Evolutionary conservation across 2,797 vertebrate species (phyloP).

Genomic region (Sphenodon punctatus): DNA sequence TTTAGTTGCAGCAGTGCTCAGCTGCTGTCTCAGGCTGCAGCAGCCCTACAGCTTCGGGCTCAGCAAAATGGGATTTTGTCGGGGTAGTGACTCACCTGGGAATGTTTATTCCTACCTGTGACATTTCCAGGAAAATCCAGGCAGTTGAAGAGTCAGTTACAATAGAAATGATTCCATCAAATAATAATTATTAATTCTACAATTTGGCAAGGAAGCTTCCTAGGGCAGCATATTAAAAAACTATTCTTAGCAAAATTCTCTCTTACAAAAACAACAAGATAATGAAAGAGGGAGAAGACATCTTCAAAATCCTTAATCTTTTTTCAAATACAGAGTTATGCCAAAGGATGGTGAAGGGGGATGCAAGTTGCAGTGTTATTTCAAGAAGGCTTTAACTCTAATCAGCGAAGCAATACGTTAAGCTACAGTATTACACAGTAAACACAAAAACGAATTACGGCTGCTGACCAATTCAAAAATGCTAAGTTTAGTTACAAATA

Average conservation of each 20-base stretch:
- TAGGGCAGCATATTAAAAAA: conserved; percentile 37
- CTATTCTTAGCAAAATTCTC: conserved; percentile 43
- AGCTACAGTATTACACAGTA: neutral
- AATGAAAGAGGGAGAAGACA: neutral
- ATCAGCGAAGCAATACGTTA: neutral
- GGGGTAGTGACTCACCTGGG: too few relatives aligned
- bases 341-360: neutral
- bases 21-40: too few relatives aligned
- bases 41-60: too few relatives aligned
- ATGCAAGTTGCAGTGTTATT: neutral
- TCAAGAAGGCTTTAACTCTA: neutral
- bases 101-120: too few relatives aligned
- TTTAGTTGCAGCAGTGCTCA: too few relatives aligned
- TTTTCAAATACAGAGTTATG: conserved; percentile 27
- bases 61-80: too few relatives aligned
- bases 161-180: neutral
- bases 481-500: neutral
- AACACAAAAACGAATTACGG: too few relatives aligned
- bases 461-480: neutral
- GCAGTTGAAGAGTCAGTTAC: too few relatives aligned
- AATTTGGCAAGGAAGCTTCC: conserved; percentile 10
- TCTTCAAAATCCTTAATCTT: conserved; percentile 39
- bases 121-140: too few relatives aligned
- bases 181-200: conserved; percentile 12
- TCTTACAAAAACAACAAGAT: conserved; percentile 46